These are phyloP conservation scores for Hoplodrina blanda DNA, from an alignment of 2,888 invertebrate species.

Conservation along the genomic window DNA sequence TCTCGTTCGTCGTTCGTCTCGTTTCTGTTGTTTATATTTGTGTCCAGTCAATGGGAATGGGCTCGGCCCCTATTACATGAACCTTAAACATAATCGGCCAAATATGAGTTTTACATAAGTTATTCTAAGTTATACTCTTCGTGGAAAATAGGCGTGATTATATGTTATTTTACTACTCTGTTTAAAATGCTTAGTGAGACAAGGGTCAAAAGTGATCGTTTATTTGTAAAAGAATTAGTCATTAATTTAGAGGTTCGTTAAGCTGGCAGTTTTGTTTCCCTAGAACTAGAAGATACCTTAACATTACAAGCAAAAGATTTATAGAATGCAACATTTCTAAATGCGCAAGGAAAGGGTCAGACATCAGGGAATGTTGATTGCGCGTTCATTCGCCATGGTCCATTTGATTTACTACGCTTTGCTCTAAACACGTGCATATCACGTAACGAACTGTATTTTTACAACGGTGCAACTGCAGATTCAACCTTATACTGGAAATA, in stretches of 20 bases:
- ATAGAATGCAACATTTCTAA: slow-evolving; percentile 70
- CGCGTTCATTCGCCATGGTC: slow-evolving; percentile 76
- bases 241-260: slow-evolving; percentile 21
- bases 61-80: too few species aligned
- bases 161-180: background rate
- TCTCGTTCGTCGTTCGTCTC: too few species aligned
- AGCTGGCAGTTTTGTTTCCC: slow-evolving; percentile 14
- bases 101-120: too few species aligned
- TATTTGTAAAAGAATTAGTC: slow-evolving; percentile 7
- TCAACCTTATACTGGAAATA: slow-evolving; percentile 59
- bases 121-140: too few species aligned
- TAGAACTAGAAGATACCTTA: slow-evolving; percentile 7
- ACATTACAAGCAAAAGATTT: slow-evolving; percentile 55
- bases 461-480: slow-evolving; percentile 51
- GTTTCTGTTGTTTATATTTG: too few species aligned
- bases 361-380: slow-evolving; percentile 83
- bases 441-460: slow-evolving; percentile 56
- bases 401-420: slow-evolving; percentile 81
- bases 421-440: slow-evolving; percentile 74
- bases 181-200: background rate
- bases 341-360: slow-evolving; percentile 74
- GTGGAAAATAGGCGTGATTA: too few species aligned
- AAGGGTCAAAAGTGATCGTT: background rate
- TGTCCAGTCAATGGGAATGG: too few species aligned
- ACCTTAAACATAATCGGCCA: too few species aligned